Percentiles rank a stretch among this genome's conserved stretches.
phyloP scores from a whole-genome alignment of 1,140 invertebrate species.

The Drosophila repleta region DNA sequence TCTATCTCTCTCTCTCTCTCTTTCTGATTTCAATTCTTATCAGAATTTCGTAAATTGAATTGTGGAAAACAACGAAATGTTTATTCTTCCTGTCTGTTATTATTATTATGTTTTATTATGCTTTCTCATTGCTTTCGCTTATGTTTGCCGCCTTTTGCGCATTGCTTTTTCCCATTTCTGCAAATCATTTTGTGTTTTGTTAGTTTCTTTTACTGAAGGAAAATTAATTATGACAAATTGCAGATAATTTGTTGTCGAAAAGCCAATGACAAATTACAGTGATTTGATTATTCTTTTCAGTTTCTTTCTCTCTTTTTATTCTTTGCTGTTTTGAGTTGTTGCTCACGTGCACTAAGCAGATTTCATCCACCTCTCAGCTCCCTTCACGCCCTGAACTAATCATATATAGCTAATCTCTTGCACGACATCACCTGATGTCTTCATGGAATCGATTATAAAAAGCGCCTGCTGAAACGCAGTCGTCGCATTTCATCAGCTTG shows the following conservation, averaged over 20 bases:
- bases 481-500: slow-evolving; percentile 17
- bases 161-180: slow-evolving; percentile 57
- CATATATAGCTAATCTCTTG: not conserved
- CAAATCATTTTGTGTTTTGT: slow-evolving; percentile 57
- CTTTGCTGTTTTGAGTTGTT: too few species aligned
- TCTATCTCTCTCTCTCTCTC: not conserved
- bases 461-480: slow-evolving; percentile 1
- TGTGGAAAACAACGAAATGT: slow-evolving; percentile 39
- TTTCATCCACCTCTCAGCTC: not conserved
- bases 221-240: slow-evolving; percentile 50
- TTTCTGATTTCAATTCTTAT: slow-evolving; percentile 60
- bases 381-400: not conserved
- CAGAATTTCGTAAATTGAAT: slow-evolving; percentile 74
- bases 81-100: slow-evolving; percentile 26
- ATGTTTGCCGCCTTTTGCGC: slow-evolving; percentile 51
- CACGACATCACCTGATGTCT: slow-evolving; percentile 19
- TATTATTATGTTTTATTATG: slow-evolving; percentile 37
- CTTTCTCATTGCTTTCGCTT: slow-evolving; percentile 22
- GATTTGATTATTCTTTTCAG: not conserved
- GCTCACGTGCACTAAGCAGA: not conserved
- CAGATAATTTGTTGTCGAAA: slow-evolving; percentile 23
- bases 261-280: not conserved
- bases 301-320: not conserved
- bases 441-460: not conserved
- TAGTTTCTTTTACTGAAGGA: slow-evolving; percentile 21